Evolutionary conservation across 2,113 vertebrate species (phyloP).

Genomic region (Pica pica): DNA sequence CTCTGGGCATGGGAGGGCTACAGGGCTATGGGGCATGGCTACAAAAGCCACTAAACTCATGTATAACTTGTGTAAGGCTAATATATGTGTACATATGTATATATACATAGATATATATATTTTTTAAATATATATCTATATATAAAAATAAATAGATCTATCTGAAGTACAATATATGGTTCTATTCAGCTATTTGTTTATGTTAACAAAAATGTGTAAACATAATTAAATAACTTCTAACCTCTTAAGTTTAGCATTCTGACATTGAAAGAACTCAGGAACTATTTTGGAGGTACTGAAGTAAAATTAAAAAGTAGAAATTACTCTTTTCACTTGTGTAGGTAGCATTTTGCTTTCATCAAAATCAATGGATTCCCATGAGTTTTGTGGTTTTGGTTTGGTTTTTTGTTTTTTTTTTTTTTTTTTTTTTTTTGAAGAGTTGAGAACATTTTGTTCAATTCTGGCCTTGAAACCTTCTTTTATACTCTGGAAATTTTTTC

Average conservation of each 20-base stretch:
- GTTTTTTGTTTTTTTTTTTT: too few relatives aligned
- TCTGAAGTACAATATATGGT: not conserved
- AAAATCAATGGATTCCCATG: not conserved
- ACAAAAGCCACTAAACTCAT: not conserved
- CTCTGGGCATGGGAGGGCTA: not conserved
- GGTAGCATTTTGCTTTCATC: not conserved
- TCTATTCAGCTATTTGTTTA: not conserved
- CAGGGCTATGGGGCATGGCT: not conserved
- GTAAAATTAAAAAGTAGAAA: not conserved
- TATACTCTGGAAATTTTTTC: not conserved
- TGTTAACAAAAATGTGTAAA: not conserved
- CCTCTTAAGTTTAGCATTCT: not conserved
- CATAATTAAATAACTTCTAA: not conserved
- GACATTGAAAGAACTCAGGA: not conserved
- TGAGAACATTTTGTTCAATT: not conserved
- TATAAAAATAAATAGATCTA: not conserved
- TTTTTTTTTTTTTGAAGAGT: not conserved
- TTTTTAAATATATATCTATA: not conserved
- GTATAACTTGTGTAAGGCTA: not conserved
- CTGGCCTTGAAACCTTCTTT: not conserved
- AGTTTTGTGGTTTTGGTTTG: too few relatives aligned
- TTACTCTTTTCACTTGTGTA: not conserved
- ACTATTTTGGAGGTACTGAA: not conserved
- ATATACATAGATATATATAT: too few relatives aligned
- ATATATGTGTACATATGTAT: not conserved